These are phyloP conservation scores for Melanargia galathea DNA, from an alignment of 2,888 invertebrate genomes.

Conservation along the genomic window DNA sequence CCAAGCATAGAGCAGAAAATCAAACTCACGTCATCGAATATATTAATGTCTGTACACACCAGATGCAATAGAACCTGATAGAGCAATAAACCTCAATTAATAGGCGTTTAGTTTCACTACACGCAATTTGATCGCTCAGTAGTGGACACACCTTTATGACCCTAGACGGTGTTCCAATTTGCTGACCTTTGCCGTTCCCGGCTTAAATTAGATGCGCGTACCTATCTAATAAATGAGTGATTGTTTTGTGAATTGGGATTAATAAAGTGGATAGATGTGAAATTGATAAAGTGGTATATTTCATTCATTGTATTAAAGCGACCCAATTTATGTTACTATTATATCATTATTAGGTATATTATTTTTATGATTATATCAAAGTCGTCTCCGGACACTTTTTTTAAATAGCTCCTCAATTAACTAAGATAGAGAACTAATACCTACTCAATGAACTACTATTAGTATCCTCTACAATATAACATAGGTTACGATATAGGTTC, in stretches of 20 bases:
- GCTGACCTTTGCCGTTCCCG: neutral
- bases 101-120: slow-evolving; percentile 2
- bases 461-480: too few species aligned
- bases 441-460: too few species aligned
- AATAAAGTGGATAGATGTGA: slow-evolving; percentile 3
- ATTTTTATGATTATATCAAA: too few species aligned
- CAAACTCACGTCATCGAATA: neutral
- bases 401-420: too few species aligned
- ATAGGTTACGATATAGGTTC: too few species aligned
- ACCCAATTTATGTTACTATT: neutral
- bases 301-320: neutral
- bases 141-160: neutral
- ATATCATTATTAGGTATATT: too few species aligned
- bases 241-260: slow-evolving; percentile 16
- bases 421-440: too few species aligned
- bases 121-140: neutral
- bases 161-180: neutral
- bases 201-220: neutral
- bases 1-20: neutral
- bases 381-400: too few species aligned
- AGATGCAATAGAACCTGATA: slow-evolving; percentile 3
- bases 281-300: slow-evolving; percentile 1
- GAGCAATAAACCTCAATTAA: slow-evolving; percentile 17
- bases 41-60: neutral
- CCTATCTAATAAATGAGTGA: slow-evolving; percentile 11